Evolutionary conservation across 2,113 vertebrate species (phyloP).

Genomic region (Ailuropoda melanoleuca): DNA sequence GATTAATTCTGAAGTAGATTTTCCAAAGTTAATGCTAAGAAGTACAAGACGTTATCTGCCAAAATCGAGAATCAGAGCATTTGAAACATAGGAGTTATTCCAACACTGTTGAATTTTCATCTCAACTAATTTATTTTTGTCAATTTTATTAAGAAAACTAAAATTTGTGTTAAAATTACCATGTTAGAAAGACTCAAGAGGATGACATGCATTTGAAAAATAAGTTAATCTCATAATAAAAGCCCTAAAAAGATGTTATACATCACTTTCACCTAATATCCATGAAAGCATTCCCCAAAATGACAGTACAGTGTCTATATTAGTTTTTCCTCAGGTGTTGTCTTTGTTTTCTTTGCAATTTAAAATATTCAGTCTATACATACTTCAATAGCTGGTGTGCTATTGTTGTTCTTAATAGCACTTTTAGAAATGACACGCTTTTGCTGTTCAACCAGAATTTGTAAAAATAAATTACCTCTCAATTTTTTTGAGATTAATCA

Average conservation of each 20-base stretch:
- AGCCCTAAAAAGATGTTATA: neutral
- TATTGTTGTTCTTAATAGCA: neutral
- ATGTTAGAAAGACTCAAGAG: neutral
- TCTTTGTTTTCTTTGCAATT: neutral
- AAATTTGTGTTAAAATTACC: neutral
- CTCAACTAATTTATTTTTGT: neutral
- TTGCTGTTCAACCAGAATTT: neutral
- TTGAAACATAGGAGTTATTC: constrained; percentile 4
- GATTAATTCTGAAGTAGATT: constrained; percentile 47
- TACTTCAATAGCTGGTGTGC: neutral
- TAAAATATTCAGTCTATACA: constrained; percentile 27
- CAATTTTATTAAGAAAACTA: neutral
- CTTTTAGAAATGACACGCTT: neutral
- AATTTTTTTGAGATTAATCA: constrained; percentile 73
- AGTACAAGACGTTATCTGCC: neutral
- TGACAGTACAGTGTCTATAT: neutral
- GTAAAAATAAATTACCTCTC: constrained; percentile 41
- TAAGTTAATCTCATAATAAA: constrained; percentile 27
- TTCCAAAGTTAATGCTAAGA: neutral
- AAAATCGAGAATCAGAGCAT: neutral
- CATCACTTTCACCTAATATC: neutral
- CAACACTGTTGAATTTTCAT: neutral
- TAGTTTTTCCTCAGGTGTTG: neutral
- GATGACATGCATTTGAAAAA: neutral
- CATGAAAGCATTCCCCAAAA: neutral